phyloP scores from a whole-genome alignment of 1,140 invertebrate species.

The Gonatopus flavifemur region DNA sequence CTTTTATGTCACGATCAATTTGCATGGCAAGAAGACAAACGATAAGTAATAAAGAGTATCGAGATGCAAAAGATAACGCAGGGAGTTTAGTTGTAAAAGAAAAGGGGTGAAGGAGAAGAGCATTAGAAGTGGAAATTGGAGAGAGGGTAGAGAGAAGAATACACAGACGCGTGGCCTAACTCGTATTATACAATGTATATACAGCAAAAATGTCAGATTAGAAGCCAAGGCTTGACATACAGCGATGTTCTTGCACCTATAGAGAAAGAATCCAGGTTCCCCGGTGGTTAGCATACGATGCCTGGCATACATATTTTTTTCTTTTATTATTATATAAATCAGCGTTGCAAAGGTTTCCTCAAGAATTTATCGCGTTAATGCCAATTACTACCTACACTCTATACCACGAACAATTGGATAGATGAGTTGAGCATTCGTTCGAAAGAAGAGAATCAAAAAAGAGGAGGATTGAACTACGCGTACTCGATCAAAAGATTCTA shows the following conservation, averaged over 20 bases:
- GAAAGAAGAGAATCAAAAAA: no score
- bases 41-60: slow-evolving; percentile 25
- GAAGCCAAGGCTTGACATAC: slow-evolving; percentile 50
- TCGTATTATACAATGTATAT: slow-evolving; percentile 25
- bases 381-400: slow-evolving; percentile 35
- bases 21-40: neutral
- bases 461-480: no score
- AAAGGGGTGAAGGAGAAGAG: neutral
- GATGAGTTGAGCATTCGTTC: no score
- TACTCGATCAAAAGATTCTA: no score
- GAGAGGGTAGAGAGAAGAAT: slow-evolving; percentile 7
- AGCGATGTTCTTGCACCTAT: slow-evolving; percentile 30
- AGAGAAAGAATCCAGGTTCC: slow-evolving; percentile 33
- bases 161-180: slow-evolving; percentile 24
- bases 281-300: neutral
- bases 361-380: slow-evolving; percentile 51
- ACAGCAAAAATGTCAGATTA: slow-evolving; percentile 51
- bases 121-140: neutral
- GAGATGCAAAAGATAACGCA: no score
- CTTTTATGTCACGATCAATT: no score
- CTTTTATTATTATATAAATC: slow-evolving; percentile 58
- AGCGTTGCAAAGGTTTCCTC: slow-evolving; percentile 41
- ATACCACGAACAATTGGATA: no score
- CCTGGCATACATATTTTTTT: slow-evolving; percentile 53
- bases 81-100: neutral